Percentiles rank a stretch among this genome's conserved stretches.
phyloP scores from a whole-genome alignment of 30 jellyfish, hydroid and myxozoan species.

The Turritopsis rubra region DNA sequence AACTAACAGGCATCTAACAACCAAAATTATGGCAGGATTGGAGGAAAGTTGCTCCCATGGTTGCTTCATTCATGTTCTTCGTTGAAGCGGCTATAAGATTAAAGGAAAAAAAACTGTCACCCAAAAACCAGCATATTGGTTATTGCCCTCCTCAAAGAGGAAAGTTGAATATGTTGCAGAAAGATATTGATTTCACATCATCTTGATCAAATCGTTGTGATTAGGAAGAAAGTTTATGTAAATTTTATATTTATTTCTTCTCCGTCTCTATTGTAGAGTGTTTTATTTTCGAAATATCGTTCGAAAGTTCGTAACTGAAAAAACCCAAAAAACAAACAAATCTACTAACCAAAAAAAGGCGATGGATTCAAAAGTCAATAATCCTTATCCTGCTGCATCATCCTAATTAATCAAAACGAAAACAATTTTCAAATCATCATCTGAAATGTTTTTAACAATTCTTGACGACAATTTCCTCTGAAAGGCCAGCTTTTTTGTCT shows the following conservation, averaged over 20 bases:
- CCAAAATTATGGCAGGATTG: neutral
- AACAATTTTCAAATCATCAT: neutral
- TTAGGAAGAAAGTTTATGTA: too few species aligned
- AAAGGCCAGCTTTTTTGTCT: neutral
- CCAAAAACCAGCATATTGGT: neutral
- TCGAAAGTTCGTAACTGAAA: too few species aligned
- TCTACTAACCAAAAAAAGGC: neutral
- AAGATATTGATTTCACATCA: neutral
- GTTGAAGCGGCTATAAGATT: neutral
- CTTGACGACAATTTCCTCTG: neutral
- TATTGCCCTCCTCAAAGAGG: neutral
- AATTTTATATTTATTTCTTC: too few species aligned
- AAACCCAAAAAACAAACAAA: too few species aligned
- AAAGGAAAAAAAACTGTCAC: neutral
- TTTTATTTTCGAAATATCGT: too few species aligned
- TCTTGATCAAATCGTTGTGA: too few species aligned
- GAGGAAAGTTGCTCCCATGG: neutral
- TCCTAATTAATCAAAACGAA: too few species aligned
- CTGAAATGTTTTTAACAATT: neutral
- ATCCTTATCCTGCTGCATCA: too few species aligned
- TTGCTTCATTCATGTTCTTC: neutral
- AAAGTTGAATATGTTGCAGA: neutral
- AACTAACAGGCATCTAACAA: too few species aligned
- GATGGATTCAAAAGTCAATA: neutral
- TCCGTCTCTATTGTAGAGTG: too few species aligned